Base-by-base conservation (phyloP, 2,113 vertebrate genomes). In the Nestor notabilis region DNA sequence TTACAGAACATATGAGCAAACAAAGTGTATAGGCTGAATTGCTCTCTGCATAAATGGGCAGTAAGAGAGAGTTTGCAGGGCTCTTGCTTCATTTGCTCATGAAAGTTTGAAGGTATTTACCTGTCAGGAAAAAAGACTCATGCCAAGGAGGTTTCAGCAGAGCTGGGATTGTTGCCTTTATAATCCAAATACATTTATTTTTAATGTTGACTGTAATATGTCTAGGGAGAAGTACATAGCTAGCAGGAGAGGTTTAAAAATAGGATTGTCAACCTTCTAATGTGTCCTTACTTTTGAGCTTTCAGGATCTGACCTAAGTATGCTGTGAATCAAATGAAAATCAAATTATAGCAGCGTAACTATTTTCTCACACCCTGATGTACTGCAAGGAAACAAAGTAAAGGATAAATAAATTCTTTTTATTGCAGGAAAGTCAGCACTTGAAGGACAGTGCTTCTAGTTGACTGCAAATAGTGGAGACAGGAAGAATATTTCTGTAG, bases 321-420 rank as follows among this genome's bases (percentile, higher is more conserved):
- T 64, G 89, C 90, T 81, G 86, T 92, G 89, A 96, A 97, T 96
- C 95, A 96, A 92, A 87, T 24, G 50, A 74, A 94, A 96, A 94
- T 89, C 72, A 94, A 89, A 91, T 95, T 92, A 92, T 60, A 78
- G 72, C 35, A 50, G 77, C 3, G 2, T 89, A 87, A 75, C 89
- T 87, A 11, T 93, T 95, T 94, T 95, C 87, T 93, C 74, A 35
- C 39, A 25, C 41, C 65, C 72, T 95, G 91, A 91, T 89, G 69
- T 87, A 92, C 91, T 68, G 91, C 86, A 78, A 75, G 61, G 55
- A 91, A 92, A 71, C 72, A 35, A 83, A 90, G 31, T 31, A 89
- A 89, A 87, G 78, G 72, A 91, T 80, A 81, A 91, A 91, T 95
- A 95, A 94, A 94, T 84, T 81, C 58, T 69, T 89, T 77, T 94